A percentile compares a stretch with the other conserved stretches of the same genome.
Evolutionary conservation across 1,140 invertebrate species (phyloP).

Genomic region (Caerostris darwini): DNA sequence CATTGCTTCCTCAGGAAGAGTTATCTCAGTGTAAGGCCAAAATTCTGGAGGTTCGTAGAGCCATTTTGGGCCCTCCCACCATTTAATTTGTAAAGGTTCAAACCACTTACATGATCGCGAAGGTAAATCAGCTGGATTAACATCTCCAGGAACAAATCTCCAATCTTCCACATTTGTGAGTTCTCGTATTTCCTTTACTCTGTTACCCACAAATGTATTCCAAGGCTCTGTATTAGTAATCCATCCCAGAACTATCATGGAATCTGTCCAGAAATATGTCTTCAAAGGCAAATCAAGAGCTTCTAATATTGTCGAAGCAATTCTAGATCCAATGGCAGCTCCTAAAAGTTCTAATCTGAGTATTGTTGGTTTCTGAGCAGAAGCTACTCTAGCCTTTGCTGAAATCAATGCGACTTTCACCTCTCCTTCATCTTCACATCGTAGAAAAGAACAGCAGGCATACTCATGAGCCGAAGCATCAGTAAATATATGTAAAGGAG

Average conservation of each 20-base stretch:
- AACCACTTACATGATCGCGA: conserved; percentile 34
- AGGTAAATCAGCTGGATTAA: not conserved
- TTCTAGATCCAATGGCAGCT: too few species aligned
- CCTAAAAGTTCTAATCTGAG: too few species aligned
- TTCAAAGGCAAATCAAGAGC: too few species aligned
- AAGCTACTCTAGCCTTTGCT: too few species aligned
- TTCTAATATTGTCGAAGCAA: too few species aligned
- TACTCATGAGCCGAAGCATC: too few species aligned
- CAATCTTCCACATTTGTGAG: not conserved
- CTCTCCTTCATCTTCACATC: too few species aligned
- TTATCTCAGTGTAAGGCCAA: conserved; percentile 35
- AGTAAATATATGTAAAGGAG: too few species aligned
- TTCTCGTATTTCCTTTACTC: conserved; percentile 26
- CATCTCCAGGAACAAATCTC: conserved; percentile 30
- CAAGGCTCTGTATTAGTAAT: conserved; percentile 10
- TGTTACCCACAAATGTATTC: conserved; percentile 32
- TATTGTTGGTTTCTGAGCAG: too few species aligned
- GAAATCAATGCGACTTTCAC: too few species aligned
- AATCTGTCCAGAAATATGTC: conserved; percentile 19
- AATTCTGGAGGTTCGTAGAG: not conserved
- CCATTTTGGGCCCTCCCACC: conserved; percentile 18
- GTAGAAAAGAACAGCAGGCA: too few species aligned
- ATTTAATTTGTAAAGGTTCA: not conserved
- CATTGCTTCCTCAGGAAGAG: not conserved
- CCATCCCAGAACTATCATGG: conserved; percentile 12